These are phyloP conservation scores for Paramormyrops hopkinsi DNA, from an alignment of 2,797 vertebrate species.

Conservation along the genomic window DNA sequence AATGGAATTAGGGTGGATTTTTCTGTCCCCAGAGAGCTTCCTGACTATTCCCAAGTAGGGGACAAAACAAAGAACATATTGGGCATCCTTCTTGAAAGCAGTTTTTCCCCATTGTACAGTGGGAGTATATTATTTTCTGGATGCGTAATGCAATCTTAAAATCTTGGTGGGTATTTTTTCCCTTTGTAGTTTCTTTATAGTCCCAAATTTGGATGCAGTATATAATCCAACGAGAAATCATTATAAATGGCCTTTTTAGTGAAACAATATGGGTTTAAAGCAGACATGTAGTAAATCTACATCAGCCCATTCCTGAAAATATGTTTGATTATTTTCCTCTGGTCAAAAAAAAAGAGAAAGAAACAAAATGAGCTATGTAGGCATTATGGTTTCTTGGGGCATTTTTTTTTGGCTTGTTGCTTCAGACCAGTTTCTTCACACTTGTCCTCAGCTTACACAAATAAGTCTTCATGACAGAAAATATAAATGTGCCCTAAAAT, in stretches of 20 bases:
- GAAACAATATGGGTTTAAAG: slow-evolving; percentile 32
- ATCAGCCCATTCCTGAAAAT: slow-evolving; percentile 40
- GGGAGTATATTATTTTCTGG: slow-evolving; percentile 39
- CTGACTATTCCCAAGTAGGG: slow-evolving; percentile 46
- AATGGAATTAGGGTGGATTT: slow-evolving; percentile 40
- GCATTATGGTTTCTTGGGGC: slow-evolving; percentile 44
- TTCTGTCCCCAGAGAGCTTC: slow-evolving; percentile 32
- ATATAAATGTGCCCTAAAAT: background rate
- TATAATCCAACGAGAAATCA: slow-evolving; percentile 36
- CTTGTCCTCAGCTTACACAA: slow-evolving; percentile 21
- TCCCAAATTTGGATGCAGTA: slow-evolving; percentile 32
- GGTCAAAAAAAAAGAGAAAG: slow-evolving; percentile 27
- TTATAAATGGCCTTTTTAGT: slow-evolving; percentile 34
- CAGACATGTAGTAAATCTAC: slow-evolving; percentile 37
- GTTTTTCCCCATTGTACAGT: slow-evolving; percentile 43
- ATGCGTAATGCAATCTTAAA: slow-evolving; percentile 42
- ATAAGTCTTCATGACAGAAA: slow-evolving; percentile 16
- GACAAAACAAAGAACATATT: slow-evolving; percentile 46
- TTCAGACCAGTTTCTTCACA: slow-evolving; percentile 18
- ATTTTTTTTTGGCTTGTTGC: slow-evolving; percentile 29
- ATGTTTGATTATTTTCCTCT: slow-evolving; percentile 45
- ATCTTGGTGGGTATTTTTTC: slow-evolving; percentile 33
- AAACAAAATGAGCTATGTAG: slow-evolving; percentile 40
- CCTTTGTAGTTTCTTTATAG: slow-evolving; percentile 41
- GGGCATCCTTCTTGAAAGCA: slow-evolving; percentile 54